phyloP scores from a whole-genome alignment of 1,140 invertebrate genomes.

The Ooceraea biroi region DNA sequence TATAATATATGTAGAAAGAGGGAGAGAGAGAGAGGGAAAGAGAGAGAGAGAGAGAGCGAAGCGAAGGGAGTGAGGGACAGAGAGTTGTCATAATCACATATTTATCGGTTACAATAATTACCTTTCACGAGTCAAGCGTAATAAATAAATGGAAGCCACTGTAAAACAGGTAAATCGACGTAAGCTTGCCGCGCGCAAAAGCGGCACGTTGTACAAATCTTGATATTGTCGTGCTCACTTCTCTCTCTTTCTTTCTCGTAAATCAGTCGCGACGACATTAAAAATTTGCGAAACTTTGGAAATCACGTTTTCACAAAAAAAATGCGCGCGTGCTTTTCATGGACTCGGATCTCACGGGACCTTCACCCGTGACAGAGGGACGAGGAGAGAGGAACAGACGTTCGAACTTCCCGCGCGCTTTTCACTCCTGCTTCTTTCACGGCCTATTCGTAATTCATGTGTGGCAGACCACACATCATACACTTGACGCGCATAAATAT shows the following conservation, averaged over 20 bases:
- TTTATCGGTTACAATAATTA: conserved; percentile 10
- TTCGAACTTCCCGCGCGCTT: conserved; percentile 63
- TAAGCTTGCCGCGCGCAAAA: background rate
- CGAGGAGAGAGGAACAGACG: conserved; percentile 15
- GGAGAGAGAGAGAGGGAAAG: too few relatives aligned
- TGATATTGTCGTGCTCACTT: conserved; percentile 15
- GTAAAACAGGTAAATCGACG: background rate
- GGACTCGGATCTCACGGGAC: conserved; percentile 55
- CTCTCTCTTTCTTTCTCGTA: conserved; percentile 3
- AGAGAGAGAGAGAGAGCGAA: too few relatives aligned
- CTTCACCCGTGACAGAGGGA: background rate
- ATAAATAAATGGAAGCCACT: conserved; percentile 7
- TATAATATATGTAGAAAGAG: background rate
- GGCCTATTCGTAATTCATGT: conserved; percentile 65
- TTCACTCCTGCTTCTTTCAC: conserved; percentile 42
- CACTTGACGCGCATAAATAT: conserved; percentile 78
- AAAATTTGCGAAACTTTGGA: conserved; percentile 44
- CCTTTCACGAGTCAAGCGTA: background rate
- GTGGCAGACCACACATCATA: conserved; percentile 70
- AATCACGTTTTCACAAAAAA: conserved; percentile 36
- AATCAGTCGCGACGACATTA: conserved; percentile 34
- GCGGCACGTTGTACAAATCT: conserved; percentile 19
- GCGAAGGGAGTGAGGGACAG: background rate
- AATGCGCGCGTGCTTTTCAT: background rate
- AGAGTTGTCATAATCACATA: background rate